Evolutionary conservation across 2,888 invertebrate species (phyloP), one percentile per base, ranked within the genome.

Genomic region (Leptura quadrifasciata): DNA sequence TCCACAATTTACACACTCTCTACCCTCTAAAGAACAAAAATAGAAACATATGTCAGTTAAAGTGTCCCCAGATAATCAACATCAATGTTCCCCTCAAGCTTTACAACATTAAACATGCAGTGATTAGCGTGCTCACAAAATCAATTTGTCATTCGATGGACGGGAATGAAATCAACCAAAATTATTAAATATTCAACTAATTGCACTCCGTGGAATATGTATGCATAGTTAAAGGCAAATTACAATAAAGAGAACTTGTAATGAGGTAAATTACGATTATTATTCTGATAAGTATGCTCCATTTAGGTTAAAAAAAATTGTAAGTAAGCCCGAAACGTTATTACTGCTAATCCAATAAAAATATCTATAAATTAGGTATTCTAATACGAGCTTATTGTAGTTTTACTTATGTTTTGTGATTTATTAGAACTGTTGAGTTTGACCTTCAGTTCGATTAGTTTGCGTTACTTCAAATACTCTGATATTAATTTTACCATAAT

Each of bases 1-100:
- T 77, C 99, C 99, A 91, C 99, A 99, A 92, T 99, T 99, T 85
- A 98, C 98, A 91, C 99, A 99, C 90, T 98, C 98, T 83, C 98
- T 94, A 83, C 97, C 97, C 92, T 98, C 98, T 94, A 93, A 79
- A 89, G 88, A 86, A 82, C 78, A 76, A 80, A 82, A 81, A 78
- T 79, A 76, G 77, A 74, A 71, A 65, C 64, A 76, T 61, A 71
- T 55, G 74, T 77, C 67, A 77, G 60, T 61, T 35, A 67, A 39
- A 67, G 12, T 72, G 39, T 58, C 71, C 39, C 69, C 24, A 24
- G 58, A 69, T 58, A 69, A 69, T 71, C 20, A 17, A 47, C 71
- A 17, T 61, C 61, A 60, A 67, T 65, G 72, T 21, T 63, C 57
- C 64, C 47, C 61, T 21, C 57, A 67, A 65, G 68, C 64, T 35